Evolutionary conservation across 2,797 vertebrate species (phyloP).

Genomic region (Anomalospiza imberbis): DNA sequence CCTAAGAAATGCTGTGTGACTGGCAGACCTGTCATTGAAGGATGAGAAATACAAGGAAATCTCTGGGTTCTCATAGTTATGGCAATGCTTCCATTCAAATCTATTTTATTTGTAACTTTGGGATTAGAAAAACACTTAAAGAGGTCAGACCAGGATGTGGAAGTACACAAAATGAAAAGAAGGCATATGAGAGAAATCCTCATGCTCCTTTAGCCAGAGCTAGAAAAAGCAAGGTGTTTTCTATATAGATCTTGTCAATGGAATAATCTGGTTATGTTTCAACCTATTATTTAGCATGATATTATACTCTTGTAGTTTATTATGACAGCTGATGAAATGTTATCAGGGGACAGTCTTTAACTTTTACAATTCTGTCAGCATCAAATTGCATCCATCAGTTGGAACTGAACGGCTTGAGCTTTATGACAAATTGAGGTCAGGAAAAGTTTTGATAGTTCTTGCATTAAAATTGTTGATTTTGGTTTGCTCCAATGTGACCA

Average conservation of each 20-base stretch:
- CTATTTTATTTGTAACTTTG: background rate
- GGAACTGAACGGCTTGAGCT: background rate
- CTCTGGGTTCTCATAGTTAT: background rate
- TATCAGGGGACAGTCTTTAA: background rate
- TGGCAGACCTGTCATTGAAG: background rate
- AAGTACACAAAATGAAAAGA: background rate
- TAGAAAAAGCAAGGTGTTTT: background rate
- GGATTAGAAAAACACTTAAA: background rate
- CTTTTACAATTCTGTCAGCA: background rate
- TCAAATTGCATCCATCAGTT: background rate
- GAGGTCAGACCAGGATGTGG: background rate
- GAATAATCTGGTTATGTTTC: background rate
- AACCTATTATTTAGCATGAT: background rate
- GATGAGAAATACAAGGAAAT: background rate
- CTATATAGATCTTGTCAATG: background rate
- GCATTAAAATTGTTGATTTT: background rate
- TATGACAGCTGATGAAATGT: background rate
- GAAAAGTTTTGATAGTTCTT: background rate
- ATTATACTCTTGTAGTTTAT: background rate
- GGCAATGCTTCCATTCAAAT: background rate
- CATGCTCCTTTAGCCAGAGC: background rate
- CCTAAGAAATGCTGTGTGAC: background rate
- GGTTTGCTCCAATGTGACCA: background rate
- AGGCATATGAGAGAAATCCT: background rate
- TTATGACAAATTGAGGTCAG: background rate